phyloP scores from a whole-genome alignment of 2,888 invertebrate species.

The Camptogramma bilineatum region DNA sequence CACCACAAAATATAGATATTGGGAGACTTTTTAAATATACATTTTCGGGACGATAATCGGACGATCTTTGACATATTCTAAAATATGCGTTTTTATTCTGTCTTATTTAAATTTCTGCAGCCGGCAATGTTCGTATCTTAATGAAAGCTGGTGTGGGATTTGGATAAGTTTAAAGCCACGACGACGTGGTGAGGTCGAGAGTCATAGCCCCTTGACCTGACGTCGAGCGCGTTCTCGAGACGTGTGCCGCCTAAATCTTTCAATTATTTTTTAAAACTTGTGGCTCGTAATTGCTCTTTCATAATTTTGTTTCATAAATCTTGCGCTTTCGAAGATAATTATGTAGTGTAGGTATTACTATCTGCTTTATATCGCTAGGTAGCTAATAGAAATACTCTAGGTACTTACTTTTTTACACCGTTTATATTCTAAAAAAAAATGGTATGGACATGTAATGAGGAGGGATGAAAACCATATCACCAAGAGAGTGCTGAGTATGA shows the following conservation, averaged over 20 bases:
- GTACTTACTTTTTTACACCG: too few species aligned
- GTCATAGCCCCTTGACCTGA: conserved; percentile 77
- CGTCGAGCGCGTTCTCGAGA: conserved; percentile 49
- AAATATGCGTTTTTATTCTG: too few species aligned
- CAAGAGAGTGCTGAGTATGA: too few species aligned
- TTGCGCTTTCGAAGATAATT: neutral
- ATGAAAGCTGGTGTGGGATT: conserved; percentile 73
- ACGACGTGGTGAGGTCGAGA: conserved; percentile 72
- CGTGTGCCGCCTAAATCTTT: conserved; percentile 47
- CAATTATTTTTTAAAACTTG: conserved; percentile 42
- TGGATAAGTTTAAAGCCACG: conserved; percentile 75
- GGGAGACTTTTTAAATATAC: too few species aligned
- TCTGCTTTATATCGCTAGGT: too few species aligned
- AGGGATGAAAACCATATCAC: too few species aligned
- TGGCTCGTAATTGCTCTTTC: conserved; percentile 10
- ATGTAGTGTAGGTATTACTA: neutral
- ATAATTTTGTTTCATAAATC: neutral
- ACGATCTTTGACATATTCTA: too few species aligned
- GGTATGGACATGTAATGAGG: too few species aligned
- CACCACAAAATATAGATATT: too few species aligned
- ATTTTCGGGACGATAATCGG: too few species aligned
- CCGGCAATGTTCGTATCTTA: conserved; percentile 59
- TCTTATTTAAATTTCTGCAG: conserved; percentile 14
- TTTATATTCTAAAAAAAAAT: too few species aligned
- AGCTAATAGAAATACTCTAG: too few species aligned